Evolutionary conservation across 2,113 vertebrate species (phyloP), one percentile per base, ranked within the genome.

Genomic region (Oncorhynchus kisutch): DNA sequence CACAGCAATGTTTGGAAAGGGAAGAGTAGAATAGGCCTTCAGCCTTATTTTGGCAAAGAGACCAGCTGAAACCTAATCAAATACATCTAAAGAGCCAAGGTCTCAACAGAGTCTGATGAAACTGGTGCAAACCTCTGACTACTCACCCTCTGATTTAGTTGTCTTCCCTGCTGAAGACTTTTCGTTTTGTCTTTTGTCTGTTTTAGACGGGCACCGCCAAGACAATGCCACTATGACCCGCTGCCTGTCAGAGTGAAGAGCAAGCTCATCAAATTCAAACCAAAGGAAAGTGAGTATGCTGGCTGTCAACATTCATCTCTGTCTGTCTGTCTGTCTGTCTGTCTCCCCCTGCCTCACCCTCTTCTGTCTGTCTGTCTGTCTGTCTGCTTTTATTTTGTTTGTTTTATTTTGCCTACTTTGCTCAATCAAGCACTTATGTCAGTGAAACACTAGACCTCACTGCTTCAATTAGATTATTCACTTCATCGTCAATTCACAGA

Each of bases 201-300:
- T 45, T 45, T 89, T 89, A 99, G 97, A 88, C 95, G 96, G 54
- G 96, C 96, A 24, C 93, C 96, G 45, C 97, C 97, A 0, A 91
- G 94, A 90, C 95, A 94, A 75, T 98, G 97, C 81, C 92, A 73
- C 80, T 93, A 94, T 71, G 92, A 95, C 24, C 94, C 95, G 0
- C 77, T 81, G 1, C 93, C 92, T 72, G 96, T 99, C 78, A 92
- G 87, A 90, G 94, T 95, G 22, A 97, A 90, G 88, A 94, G 96
- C 85, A 93, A 85, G 24, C 90, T 92, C 71, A 86, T 95, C 75
- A 87, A 70, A 0, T 98, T 98, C 80, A 88, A 94, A 84, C 95
- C 95, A 27, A 95, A 95, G 86, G 96, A 97, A 92, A 93, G 97
- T 99, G 89, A 95, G 96, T 95, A 70, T 59, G 81, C 60, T 80